These are phyloP conservation scores for Nemotelus pantherinus DNA, from an alignment of 2,888 invertebrate genomes.

Conservation along the genomic window DNA sequence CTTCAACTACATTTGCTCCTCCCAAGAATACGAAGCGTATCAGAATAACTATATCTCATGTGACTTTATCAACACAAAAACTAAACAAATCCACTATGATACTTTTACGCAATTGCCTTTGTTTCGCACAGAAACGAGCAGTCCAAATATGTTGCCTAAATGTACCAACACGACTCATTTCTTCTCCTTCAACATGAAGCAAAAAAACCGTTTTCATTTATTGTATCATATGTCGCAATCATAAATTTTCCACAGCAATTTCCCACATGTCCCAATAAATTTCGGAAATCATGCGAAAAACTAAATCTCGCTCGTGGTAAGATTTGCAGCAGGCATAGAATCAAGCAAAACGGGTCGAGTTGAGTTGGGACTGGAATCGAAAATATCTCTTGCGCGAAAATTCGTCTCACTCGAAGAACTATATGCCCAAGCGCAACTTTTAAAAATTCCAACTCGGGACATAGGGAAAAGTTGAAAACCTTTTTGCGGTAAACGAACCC, in stretches of 20 bases:
- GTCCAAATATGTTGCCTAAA: no score
- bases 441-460: conserved; percentile 3
- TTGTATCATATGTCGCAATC: conserved; percentile 31
- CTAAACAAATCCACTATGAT: no score
- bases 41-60: no score
- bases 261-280: conserved; percentile 37
- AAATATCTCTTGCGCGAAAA: conserved; percentile 25
- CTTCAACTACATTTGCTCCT: no score
- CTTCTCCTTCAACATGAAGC: not conserved
- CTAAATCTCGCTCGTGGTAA: not conserved
- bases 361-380: not conserved
- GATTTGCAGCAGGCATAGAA: no score
- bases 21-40: no score
- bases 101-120: no score
- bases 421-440: not conserved
- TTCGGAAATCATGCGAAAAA: conserved; percentile 37
- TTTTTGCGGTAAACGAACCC: not conserved
- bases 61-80: no score
- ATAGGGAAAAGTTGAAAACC: conserved; percentile 19
- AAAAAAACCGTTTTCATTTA: conserved; percentile 9
- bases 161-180: not conserved
- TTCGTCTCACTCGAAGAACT: conserved; percentile 16
- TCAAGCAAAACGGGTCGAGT: no score
- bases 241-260: conserved; percentile 32
- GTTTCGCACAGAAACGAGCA: no score